Evolutionary conservation across 2,888 invertebrate genomes (phyloP).

Genomic region (Dioctria linearis): DNA sequence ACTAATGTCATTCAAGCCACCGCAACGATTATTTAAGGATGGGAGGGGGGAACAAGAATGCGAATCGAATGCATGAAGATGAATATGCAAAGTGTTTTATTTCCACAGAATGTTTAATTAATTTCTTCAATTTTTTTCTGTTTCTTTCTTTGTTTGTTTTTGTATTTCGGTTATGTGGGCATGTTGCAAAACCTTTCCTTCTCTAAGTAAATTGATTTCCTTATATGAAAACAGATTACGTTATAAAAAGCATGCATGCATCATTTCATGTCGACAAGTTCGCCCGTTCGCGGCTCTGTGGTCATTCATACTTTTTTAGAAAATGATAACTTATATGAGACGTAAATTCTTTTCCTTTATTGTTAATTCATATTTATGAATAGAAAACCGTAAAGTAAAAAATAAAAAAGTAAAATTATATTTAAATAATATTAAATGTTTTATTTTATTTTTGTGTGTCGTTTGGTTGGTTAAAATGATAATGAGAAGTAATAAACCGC

Average conservation of each 20-base stretch:
- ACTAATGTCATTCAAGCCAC: conserved; percentile 2
- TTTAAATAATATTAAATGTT: conserved; percentile 51
- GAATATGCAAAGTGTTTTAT: background rate
- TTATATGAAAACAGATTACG: background rate
- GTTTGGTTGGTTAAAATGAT: too few relatives aligned
- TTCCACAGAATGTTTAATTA: conserved; percentile 5
- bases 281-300: background rate
- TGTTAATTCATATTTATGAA: conserved; percentile 57
- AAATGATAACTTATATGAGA: conserved; percentile 40
- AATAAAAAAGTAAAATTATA: conserved; percentile 52
- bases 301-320: conserved; percentile 32
- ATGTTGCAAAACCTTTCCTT: conserved; percentile 34
- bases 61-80: background rate
- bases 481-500: too few relatives aligned
- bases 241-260: background rate
- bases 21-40: conserved; percentile 28
- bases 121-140: background rate
- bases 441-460: background rate
- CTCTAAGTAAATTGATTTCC: conserved; percentile 1
- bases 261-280: background rate
- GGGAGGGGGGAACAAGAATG: background rate
- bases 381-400: conserved; percentile 48
- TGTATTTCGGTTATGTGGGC: conserved; percentile 27
- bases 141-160: background rate
- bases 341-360: conserved; percentile 45